Evolutionary conservation across 2,113 vertebrate genomes (phyloP), one percentile per base, ranked within the genome.

Genomic region (Tetrax tetrax): DNA sequence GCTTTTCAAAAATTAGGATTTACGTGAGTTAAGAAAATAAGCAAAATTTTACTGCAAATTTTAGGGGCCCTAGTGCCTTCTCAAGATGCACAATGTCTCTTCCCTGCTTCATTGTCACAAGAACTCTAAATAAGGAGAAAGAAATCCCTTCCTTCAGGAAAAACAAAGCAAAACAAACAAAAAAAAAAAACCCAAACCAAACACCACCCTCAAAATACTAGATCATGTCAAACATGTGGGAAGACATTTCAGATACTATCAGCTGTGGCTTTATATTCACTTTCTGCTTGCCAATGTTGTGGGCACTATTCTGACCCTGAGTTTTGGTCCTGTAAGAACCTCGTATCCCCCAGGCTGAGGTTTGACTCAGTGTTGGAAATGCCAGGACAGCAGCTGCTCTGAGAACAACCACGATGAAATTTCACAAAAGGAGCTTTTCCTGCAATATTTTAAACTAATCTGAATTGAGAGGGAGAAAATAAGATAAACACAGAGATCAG

Each of bases 391-490:
- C 68, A 94, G 85, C 61, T 94, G 71, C 56, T 95, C 64, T 1
- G 2, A 71, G 33, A 95, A 74, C 56, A 87, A 68, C 66, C 31
- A 84, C 76, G 77, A 71, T 79, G 56, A 57, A 91, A 92, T 79
- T 93, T 79, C 69, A 82, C 64, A 76, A 93, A 15, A 90, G 86
- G 38, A 90, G 88, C 35, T 94, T 92, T 95, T 91, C 72, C 80
- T 71, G 60, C 28, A 71, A 14, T 84, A 82, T 93, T 95, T 95
- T 68, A 78, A 95, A 91, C 45, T 53, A 57, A 50, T 66, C 43
- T 88, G 47, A 77, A 89, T 74, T 43, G n/a, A 86, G 78, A 90
- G n/a, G 35, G 37, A 77, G 31, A 80, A 80, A 87, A 83, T 61
- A 70, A 72, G 51, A 76, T 38, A 91, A 89, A 90, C 61, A 75